Conservation (phyloP, 2,113 vertebrate genomes). For the Leptodactylus fuscus region DNA sequence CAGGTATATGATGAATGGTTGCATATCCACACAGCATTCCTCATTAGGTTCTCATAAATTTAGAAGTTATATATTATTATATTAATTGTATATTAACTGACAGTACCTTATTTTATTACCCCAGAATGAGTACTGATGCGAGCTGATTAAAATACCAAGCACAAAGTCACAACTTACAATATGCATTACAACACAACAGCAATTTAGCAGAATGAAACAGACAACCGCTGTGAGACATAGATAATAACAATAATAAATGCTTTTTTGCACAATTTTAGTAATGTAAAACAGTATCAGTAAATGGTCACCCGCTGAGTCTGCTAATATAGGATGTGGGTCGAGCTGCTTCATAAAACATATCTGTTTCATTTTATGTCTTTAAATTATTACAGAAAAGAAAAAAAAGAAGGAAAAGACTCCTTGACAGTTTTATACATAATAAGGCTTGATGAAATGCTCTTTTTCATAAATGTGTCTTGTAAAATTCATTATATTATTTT, state of each 20-base stretch:
- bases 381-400: conserved; percentile 29
- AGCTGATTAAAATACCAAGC: not conserved
- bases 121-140: not conserved
- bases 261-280: not conserved
- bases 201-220: not conserved
- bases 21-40: too few relatives aligned
- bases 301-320: not conserved
- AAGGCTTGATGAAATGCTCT: conserved; percentile 13
- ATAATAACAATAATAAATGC: not conserved
- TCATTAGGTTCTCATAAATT: too few relatives aligned
- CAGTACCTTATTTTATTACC: not conserved
- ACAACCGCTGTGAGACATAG: conserved; percentile 8
- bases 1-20: too few relatives aligned
- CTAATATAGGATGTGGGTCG: conserved; percentile 14
- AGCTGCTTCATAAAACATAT: conserved; percentile 4
- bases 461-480: not conserved
- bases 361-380: conserved; percentile 10
- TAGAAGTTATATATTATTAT: too few relatives aligned
- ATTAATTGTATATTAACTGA: not conserved
- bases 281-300: conserved; percentile 11
- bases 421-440: conserved; percentile 35
- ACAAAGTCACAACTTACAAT: not conserved
- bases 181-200: not conserved
- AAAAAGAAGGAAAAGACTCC: not conserved
- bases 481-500: conserved; percentile 20